Conservation (phyloP, 2,888 invertebrate species). For the Hydropsyche betteni region DNA sequence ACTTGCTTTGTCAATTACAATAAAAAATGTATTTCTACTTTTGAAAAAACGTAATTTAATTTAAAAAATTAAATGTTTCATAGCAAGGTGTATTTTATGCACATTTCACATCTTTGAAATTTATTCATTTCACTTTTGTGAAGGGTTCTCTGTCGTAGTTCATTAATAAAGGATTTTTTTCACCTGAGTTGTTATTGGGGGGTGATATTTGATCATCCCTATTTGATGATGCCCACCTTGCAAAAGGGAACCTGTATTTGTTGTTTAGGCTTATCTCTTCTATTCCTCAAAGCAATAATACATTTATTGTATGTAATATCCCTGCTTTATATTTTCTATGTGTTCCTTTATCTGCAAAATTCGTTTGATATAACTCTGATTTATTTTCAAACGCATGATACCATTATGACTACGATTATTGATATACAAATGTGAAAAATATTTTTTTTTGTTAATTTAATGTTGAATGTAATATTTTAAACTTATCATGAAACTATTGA, state of each 20-base stretch:
- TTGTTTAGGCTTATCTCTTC: slow-evolving; percentile 49
- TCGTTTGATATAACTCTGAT: too few relatives aligned
- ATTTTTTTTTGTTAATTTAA: too few relatives aligned
- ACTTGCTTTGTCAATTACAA: too few relatives aligned
- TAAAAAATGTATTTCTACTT: too few relatives aligned
- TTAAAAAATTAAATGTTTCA: too few relatives aligned
- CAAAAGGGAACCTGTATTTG: slow-evolving; percentile 43
- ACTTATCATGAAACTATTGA: too few relatives aligned
- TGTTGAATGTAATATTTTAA: too few relatives aligned
- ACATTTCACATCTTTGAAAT: too few relatives aligned
- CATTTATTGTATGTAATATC: slow-evolving; percentile 37
- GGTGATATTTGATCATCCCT: slow-evolving; percentile 49
- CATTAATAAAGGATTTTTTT: slow-evolving; percentile 51
- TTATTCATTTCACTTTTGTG: slow-evolving; percentile 3
- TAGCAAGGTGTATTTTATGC: too few relatives aligned
- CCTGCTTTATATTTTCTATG: slow-evolving; percentile 34
- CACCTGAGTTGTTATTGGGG: slow-evolving; percentile 48
- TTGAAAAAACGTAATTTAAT: neutral
- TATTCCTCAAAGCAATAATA: slow-evolving; percentile 45
- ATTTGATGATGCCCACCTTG: slow-evolving; percentile 34
- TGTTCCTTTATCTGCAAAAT: neutral
- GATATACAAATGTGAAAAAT: too few relatives aligned
- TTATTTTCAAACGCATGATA: too few relatives aligned
- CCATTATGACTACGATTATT: too few relatives aligned
- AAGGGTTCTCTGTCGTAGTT: slow-evolving; percentile 42